A percentile compares a stretch with the other conserved stretches of the same genome.
phyloP scores from a whole-genome alignment of 2,113 vertebrate species.

The Merops nubicus region DNA sequence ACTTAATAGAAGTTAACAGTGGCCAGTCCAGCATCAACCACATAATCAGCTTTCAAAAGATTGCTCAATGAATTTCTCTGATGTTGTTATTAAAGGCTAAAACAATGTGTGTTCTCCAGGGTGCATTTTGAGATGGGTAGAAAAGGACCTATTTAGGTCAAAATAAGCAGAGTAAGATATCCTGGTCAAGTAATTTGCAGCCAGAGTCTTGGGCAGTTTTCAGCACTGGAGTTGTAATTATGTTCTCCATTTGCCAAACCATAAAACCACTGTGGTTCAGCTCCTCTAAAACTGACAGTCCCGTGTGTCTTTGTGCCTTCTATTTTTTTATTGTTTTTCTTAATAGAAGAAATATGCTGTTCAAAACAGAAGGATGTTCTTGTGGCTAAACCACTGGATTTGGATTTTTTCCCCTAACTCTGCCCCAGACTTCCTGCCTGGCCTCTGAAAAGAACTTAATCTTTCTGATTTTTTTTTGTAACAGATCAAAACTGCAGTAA shows the following conservation, averaged over 20 bases:
- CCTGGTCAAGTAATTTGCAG: constrained; percentile 10
- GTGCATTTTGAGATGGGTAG: neutral
- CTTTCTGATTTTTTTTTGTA: neutral
- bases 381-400: neutral
- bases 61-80: neutral
- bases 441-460: neutral
- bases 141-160: neutral
- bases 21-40: neutral
- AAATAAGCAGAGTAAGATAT: neutral
- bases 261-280: neutral
- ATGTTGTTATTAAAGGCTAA: neutral
- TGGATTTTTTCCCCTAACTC: neutral
- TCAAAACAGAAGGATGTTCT: constrained; percentile 28
- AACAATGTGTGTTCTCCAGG: neutral
- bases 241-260: constrained; percentile 31
- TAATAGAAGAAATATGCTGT: neutral
- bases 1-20: neutral
- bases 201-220: neutral
- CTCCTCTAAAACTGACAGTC: neutral
- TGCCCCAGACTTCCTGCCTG: neutral
- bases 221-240: neutral
- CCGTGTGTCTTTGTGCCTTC: neutral
- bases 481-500: neutral
- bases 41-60: neutral
- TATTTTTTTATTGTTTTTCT: neutral